Percentiles rank a stretch among this genome's conserved stretches.
Conservation (phyloP, 2,888 invertebrate species). For the Phyllotreta cruciferae region DNA sequence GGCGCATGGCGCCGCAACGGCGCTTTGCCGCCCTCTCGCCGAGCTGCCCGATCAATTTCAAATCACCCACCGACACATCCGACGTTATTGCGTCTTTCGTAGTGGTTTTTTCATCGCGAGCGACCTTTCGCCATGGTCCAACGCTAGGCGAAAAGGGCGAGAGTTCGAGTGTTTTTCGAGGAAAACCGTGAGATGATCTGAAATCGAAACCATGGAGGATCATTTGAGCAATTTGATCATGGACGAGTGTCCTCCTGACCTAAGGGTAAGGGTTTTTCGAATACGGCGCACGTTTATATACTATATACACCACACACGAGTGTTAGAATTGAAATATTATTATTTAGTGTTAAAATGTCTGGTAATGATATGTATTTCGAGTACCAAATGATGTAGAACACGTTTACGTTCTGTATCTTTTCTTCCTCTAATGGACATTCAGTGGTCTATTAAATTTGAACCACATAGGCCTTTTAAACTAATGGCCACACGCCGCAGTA, state of each 20-base stretch:
- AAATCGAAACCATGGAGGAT: slow-evolving; percentile 50
- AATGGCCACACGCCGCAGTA: slow-evolving; percentile 10
- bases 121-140: slow-evolving; percentile 9
- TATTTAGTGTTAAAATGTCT: no score
- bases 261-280: slow-evolving; percentile 48
- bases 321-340: not conserved
- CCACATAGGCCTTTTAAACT: not conserved
- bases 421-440: not conserved
- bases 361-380: no score
- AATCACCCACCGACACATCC: slow-evolving; percentile 28
- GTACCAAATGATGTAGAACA: no score
- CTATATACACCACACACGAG: no score
- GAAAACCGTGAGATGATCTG: slow-evolving; percentile 17
- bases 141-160: slow-evolving; percentile 4
- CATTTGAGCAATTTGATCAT: slow-evolving; percentile 52
- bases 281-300: not conserved
- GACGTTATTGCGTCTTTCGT: slow-evolving; percentile 18
- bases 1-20: slow-evolving; percentile 53
- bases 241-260: slow-evolving; percentile 56
- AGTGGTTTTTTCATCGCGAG: slow-evolving; percentile 11
- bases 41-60: slow-evolving; percentile 44
- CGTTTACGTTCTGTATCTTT: no score
- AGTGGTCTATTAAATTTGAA: slow-evolving; percentile 3
- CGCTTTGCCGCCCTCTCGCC: slow-evolving; percentile 43
- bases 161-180: slow-evolving; percentile 6